Conservation (phyloP, 2,888 invertebrate species). For the Deilephila elpenor region DNA sequence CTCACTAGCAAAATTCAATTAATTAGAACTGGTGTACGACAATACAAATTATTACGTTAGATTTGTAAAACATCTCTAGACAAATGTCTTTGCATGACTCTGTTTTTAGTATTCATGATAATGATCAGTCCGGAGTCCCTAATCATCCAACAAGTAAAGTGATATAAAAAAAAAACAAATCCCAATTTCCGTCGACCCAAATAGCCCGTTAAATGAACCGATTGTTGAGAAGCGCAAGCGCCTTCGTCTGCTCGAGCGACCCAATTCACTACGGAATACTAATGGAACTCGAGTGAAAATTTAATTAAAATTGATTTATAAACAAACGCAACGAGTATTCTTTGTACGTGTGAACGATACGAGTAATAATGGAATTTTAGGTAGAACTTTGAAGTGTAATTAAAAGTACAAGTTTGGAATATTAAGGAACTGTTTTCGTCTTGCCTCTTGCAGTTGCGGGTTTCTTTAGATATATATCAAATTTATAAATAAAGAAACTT, state of each 20-base stretch:
- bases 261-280: slow-evolving; percentile 4
- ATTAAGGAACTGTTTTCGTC: too few relatives aligned
- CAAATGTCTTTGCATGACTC: background rate
- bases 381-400: too few relatives aligned
- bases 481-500: too few relatives aligned
- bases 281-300: background rate
- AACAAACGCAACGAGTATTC: too few relatives aligned
- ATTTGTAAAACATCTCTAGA: background rate
- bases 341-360: too few relatives aligned
- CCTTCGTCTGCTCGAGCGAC: background rate
- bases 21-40: background rate
- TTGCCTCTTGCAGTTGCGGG: too few relatives aligned
- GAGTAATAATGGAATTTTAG: too few relatives aligned
- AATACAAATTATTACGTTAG: background rate
- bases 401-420: too few relatives aligned
- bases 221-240: background rate
- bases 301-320: background rate
- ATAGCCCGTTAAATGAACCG: background rate
- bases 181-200: background rate
- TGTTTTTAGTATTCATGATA: too few relatives aligned
- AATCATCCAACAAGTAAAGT: background rate
- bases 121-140: background rate
- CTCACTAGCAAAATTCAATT: background rate
- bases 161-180: background rate
- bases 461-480: too few relatives aligned